A percentile compares a stretch with the other conserved stretches of the same genome.
phyloP scores from a whole-genome alignment of 2,888 invertebrate species.

The Dolichopus griseipennis region DNA sequence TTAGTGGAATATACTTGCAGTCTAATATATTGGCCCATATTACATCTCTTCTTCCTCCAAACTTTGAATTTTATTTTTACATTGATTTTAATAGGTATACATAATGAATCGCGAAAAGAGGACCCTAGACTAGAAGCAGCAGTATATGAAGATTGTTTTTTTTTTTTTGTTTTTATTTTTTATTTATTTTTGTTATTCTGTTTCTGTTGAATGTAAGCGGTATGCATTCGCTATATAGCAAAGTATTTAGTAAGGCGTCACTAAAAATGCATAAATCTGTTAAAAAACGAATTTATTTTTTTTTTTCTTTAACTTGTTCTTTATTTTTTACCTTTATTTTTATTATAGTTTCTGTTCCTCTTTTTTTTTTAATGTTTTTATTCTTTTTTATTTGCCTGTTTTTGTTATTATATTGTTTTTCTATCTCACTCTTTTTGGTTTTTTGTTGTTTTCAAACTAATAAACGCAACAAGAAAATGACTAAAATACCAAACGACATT shows the following conservation, averaged over 20 bases:
- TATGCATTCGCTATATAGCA: not conserved
- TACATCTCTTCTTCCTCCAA: too few relatives aligned
- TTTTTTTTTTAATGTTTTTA: not conserved
- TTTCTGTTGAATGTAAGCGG: not conserved
- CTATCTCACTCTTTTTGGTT: not conserved
- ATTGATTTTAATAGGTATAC: too few relatives aligned
- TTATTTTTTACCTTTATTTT: too few relatives aligned
- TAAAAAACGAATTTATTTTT: not conserved
- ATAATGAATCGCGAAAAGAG: too few relatives aligned
- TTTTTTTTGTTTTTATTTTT: too few relatives aligned
- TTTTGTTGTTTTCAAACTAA: not conserved
- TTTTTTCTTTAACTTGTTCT: not conserved
- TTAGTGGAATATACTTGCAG: too few relatives aligned
- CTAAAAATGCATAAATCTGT: slow-evolving; percentile 6
- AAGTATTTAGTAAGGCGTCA: not conserved
- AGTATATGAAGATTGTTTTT: too few relatives aligned
- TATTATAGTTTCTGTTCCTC: too few relatives aligned
- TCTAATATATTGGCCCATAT: too few relatives aligned
- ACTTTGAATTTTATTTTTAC: too few relatives aligned
- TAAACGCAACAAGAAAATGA: not conserved
- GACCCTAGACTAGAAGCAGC: too few relatives aligned
- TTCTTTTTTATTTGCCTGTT: not conserved
- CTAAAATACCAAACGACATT: slow-evolving; percentile 3
- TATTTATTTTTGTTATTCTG: too few relatives aligned
- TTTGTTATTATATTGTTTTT: not conserved